Evolutionary conservation across 1,140 invertebrate genomes (phyloP), one percentile per base, ranked within the genome.

Genomic region (Acyrthosiphon pisum): DNA sequence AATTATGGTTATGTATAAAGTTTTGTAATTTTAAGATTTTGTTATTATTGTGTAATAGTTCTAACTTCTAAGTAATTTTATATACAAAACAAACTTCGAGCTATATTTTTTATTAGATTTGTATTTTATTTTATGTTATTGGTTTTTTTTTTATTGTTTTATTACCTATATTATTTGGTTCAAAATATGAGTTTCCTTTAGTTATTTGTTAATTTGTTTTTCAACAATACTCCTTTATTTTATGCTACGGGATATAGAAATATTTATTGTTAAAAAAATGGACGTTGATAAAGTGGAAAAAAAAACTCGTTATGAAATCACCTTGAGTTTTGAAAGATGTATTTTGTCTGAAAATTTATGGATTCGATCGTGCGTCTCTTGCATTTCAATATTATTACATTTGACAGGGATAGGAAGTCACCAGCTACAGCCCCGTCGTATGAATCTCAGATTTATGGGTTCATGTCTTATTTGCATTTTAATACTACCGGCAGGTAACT

Each of bases 141-240:
- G 14, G 60, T 76, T 76, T n/a, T 14, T n/a, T 68, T 68, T 18
- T 76, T 76, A 76, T n/a, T 76, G 30, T 76, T n/a, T n/a, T n/a
- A 76, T 76, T n/a, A 76, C 30, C 30, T 76, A 14, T n/a, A 14
- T 68, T n/a, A 76, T 76, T 76, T 76, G n/a, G 14, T n/a, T n/a
- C n/a, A 76, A 4, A 18, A 76, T 18, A 76, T 18, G n/a, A 14
- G 30, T n/a, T 76, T 60, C 0, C 11, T 68, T 68, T 68, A n/a
- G 60, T n/a, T 76, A n/a, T 76, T 76, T n/a, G 60, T 76, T 76
- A 76, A 76, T 76, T 76, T 76, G 60, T 76, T 76, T 76, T 76
- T 76, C 30, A 76, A 76, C 30, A 76, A 76, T 76, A 76, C n/a
- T 76, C 23, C 56, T 56, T 26, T 56, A 56, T 56, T 26, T 26